Base-by-base conservation (phyloP, 2,888 invertebrate species). In the Nomada fucata region DNA sequence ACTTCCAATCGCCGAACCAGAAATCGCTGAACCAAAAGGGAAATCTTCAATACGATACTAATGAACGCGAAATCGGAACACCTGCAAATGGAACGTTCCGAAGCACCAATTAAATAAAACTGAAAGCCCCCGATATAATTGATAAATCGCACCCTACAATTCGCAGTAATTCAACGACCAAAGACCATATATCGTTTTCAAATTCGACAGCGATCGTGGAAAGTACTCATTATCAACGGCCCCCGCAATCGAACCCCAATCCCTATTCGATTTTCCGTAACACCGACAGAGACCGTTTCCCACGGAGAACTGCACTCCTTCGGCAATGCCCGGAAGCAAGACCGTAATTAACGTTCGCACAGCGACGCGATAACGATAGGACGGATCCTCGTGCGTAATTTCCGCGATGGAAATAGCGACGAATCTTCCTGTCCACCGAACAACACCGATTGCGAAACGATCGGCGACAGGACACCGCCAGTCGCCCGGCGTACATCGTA, bases 401-500 rank as follows among this genome's bases (percentile, higher is more conserved):
- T n/a, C 20, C 26, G 23, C 13, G 26, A 47, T 15, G 10, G 18
- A 11, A 69, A 47, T 29, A 29, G 7, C 10, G 15, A 10, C 10
- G 18, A 64, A 5, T 10, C 18, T 50, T 52, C n/a, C 50, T n/a
- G 18, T 18, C 73, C 53, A 53, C 55, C 72, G 44, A 47, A 61
- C 52, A 26, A 47, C 61, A 50, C 1, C 26, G 61, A 61, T 82
- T 71, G 55, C 73, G 69, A 79, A 57, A 83, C 59, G 13, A 72
- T 50, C 69, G 26, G 23, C 36, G 63, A 20, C 69, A n/a, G 11
- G 47, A 64, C 70, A 68, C 20, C 52, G 50, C 50, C 15, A 50
- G 64, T 50, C 4, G 7, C 9, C 2, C 60, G 15, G 7, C 18
- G 36, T n/a, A 18, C n/a, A 9, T 15, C 36, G 15, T n/a, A 36